These are phyloP conservation scores for Myodes glareolus DNA, from an alignment of 2,113 vertebrate species.

Conservation along the genomic window DNA sequence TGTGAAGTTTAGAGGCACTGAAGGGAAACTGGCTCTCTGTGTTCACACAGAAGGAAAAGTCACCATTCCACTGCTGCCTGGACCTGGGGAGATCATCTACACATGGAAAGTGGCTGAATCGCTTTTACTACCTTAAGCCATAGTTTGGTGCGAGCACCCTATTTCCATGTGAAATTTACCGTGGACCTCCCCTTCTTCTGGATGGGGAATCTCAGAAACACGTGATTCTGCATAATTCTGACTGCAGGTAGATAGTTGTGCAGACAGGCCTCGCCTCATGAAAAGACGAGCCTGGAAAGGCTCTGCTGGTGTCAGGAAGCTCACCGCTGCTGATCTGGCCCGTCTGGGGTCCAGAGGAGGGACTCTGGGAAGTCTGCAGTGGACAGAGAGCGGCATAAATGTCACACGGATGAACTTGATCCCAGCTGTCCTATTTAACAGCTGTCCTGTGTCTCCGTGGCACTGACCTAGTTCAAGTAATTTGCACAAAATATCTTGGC, in stretches of 20 bases:
- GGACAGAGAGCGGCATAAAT: conserved; percentile 36
- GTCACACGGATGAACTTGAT: conserved; percentile 66
- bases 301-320: neutral
- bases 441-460: conserved; percentile 66
- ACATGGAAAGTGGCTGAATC: neutral
- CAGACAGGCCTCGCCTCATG: neutral
- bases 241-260: fast-evolving
- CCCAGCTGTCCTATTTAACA: conserved; percentile 73
- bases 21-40: neutral
- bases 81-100: neutral
- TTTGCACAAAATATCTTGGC: conserved; percentile 70
- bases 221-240: neutral
- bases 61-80: neutral
- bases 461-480: conserved; percentile 78
- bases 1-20: neutral
- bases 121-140: neutral
- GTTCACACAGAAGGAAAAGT: neutral
- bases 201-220: too few species aligned
- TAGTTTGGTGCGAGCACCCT: neutral
- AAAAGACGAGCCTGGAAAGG: neutral
- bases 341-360: neutral
- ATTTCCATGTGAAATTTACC: neutral
- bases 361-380: conserved; percentile 26
- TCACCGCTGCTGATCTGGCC: neutral
- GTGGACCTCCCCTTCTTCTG: neutral